phyloP scores from a whole-genome alignment of 2,113 vertebrate genomes.

The Prietella phreatophila region DNA sequence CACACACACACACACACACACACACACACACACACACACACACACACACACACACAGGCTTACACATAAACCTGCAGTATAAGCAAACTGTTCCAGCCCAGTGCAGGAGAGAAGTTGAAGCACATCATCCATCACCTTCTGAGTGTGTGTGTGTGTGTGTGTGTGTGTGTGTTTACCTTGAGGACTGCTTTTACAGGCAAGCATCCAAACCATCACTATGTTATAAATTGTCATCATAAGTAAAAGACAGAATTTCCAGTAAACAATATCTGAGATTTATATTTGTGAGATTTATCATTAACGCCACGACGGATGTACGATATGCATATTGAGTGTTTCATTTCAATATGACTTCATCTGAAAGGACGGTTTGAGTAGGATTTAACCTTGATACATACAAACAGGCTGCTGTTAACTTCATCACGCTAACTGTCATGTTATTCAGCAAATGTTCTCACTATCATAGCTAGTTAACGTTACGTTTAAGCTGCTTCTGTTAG shows the following conservation, averaged over 20 bases:
- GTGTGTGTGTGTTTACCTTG: slow-evolving; percentile 4
- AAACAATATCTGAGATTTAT: not conserved
- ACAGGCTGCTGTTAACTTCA: not conserved
- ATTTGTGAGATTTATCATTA: not conserved
- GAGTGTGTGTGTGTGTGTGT: slow-evolving; percentile 17
- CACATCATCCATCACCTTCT: slow-evolving; percentile 16
- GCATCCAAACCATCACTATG: not conserved
- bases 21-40: not conserved
- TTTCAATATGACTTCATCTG: not conserved
- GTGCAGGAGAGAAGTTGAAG: not conserved
- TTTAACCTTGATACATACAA: not conserved
- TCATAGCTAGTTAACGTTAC: not conserved
- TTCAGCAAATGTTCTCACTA: not conserved
- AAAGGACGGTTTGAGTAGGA: not conserved
- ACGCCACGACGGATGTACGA: not conserved
- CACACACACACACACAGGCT: slow-evolving; percentile 18
- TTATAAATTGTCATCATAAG: slow-evolving; percentile 3
- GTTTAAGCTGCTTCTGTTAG: not conserved
- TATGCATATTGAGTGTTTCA: not conserved
- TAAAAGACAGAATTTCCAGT: not conserved
- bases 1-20: slow-evolving; percentile 22
- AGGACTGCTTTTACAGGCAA: slow-evolving; percentile 10
- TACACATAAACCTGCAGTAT: not conserved
- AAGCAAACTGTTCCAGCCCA: not conserved
- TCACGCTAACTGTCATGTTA: not conserved